Base-by-base conservation (phyloP, 2,113 vertebrate species). In the Xiphophorus maculatus region DNA sequence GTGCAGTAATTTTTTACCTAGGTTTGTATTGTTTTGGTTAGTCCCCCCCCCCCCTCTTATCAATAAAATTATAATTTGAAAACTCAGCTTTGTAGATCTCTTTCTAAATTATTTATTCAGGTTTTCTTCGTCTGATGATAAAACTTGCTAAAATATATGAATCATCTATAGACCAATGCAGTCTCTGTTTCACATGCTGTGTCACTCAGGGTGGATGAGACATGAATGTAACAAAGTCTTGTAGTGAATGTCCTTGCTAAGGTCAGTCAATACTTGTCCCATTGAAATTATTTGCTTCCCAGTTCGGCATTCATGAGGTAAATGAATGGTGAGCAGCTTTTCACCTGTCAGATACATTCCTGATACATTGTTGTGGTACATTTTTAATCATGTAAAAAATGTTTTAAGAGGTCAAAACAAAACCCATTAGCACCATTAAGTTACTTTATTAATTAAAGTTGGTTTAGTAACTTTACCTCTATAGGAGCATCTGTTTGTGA, bases 401-500 rank as follows among this genome's bases (percentile, higher is more conserved):
- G 62, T 33, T 67, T 58, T 1, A 42, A 63, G 28, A 80, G 40
- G 75, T 76, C 51, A 79, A 68, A 29, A 32, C 22, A 63, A 81
- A 74, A 64, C 44, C 0, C 13, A 69, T 73, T 60, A 69, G 67
- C 58, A 62, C 33, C 64, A 63, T 64, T 44, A 29, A 69, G 75
- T 5, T 61, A 5, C 67, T 82, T 76, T 65, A 63, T 63, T 32
- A 32, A 17, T 70, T 73, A 35, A 67, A 88, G 84, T 83, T 90
- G 71, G 54, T 78, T 74, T 42, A 30, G 48, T 65, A 80, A 84
- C 79, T 81, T 73, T 81, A 81, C 67, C 65, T 83, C 4, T 70
- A 84, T 61, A 69, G 54, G 71, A 80, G 88, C 86, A 89, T 91
- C 87, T 91, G 91, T 82, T 89, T 81, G 32, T 48, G 63, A 61